These are phyloP conservation scores for Autographa pulchrina DNA, from an alignment of 2,888 invertebrate species.

Conservation along the genomic window DNA sequence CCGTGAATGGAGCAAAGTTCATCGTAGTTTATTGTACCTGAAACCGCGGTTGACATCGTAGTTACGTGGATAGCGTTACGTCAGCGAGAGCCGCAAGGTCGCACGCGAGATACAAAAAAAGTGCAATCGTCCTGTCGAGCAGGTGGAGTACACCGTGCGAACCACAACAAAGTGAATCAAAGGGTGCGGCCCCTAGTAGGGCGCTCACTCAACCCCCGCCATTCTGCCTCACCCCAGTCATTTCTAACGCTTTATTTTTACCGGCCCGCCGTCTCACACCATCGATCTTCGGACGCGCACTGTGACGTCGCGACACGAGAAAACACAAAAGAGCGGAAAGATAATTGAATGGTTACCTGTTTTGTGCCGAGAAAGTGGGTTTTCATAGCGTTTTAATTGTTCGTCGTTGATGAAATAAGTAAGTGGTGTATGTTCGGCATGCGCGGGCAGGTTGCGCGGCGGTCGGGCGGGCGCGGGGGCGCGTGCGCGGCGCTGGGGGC, in stretches of 20 bases:
- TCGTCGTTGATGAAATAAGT: conserved; percentile 78
- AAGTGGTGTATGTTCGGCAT: conserved; percentile 70
- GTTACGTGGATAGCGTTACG: conserved; percentile 44
- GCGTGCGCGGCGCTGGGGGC: conserved; percentile 40
- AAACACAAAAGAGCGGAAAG: conserved; percentile 47
- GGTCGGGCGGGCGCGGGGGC: conserved; percentile 44
- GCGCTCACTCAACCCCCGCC: conserved; percentile 87
- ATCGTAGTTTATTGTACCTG: conserved; percentile 83
- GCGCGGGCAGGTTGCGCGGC: conserved; percentile 80
- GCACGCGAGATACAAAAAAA: conserved; percentile 52
- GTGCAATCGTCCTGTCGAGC: conserved; percentile 62
- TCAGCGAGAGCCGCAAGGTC: conserved; percentile 44
- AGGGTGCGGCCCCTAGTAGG: conserved; percentile 83
- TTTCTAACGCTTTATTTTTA: conserved; percentile 88
- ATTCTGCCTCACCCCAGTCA: conserved; percentile 88
- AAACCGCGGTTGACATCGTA: conserved; percentile 66
- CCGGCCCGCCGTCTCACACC: conserved; percentile 86
- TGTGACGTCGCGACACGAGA: conserved; percentile 44
- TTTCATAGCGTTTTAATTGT: conserved; percentile 83
- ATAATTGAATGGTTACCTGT: conserved; percentile 75
- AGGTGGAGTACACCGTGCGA: conserved; percentile 66
- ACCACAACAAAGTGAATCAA: conserved; percentile 70
- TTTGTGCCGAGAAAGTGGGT: conserved; percentile 64
- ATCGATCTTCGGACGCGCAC: conserved; percentile 68
- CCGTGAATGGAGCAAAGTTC: conserved; percentile 96